Evolutionary conservation across 1,140 invertebrate genomes (phyloP).

Genomic region (Choristoneura fumiferana): DNA sequence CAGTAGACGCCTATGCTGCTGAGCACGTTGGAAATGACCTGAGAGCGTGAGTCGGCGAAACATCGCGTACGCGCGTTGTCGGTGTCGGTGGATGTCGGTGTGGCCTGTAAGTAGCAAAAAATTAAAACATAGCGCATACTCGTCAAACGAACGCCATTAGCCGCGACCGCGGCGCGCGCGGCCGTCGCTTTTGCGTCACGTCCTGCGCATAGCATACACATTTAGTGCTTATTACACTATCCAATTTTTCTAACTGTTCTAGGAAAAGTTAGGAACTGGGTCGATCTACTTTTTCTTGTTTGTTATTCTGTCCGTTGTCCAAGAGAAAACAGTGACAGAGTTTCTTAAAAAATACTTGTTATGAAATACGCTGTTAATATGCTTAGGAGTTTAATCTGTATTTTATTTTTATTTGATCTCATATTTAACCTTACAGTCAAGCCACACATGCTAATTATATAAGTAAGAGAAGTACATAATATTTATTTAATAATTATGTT

Average conservation of each 20-base stretch:
- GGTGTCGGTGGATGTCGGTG: slow-evolving; percentile 86
- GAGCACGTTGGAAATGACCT: slow-evolving; percentile 83
- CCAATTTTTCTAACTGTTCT: too few species aligned
- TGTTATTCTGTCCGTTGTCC: too few species aligned
- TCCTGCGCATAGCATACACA: slow-evolving; percentile 41
- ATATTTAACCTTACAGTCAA: neutral
- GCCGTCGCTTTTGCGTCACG: slow-evolving; percentile 49
- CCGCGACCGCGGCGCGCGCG: slow-evolving; percentile 45
- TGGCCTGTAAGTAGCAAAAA: slow-evolving; percentile 87
- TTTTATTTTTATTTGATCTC: neutral
- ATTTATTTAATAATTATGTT: too few species aligned
- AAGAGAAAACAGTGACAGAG: too few species aligned
- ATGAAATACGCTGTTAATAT: neutral
- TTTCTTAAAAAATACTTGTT: too few species aligned
- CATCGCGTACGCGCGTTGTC: slow-evolving; percentile 84
- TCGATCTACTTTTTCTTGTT: too few species aligned
- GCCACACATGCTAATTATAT: too few species aligned
- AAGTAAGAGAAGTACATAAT: too few species aligned
- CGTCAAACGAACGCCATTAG: slow-evolving; percentile 62
- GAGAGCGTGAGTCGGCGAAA: slow-evolving; percentile 86
- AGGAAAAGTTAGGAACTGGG: too few species aligned
- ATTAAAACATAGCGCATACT: too few species aligned
- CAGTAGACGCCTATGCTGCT: slow-evolving; percentile 68
- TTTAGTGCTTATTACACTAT: neutral
- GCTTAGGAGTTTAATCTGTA: too few species aligned